Percentiles rank a stretch among this genome's conserved stretches.
Evolutionary conservation across 2,113 vertebrate species (phyloP).

Genomic region (Sinocyclocheilus grahami): DNA sequence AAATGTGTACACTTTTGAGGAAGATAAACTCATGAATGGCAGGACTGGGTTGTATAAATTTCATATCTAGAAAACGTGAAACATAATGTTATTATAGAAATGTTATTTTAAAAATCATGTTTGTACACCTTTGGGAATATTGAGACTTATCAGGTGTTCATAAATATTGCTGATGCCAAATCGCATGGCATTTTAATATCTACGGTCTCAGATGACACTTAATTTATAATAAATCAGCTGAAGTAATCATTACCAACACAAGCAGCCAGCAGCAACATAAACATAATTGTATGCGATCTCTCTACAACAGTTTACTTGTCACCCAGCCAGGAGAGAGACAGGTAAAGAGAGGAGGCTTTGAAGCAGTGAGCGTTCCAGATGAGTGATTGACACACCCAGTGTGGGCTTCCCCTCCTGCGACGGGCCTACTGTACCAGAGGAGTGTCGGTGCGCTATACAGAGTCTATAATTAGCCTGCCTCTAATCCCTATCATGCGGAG

Average conservation of each 20-base stretch:
- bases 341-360: background rate
- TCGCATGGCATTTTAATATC: background rate
- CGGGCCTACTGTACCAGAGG: background rate
- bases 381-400: constrained; percentile 29
- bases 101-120: too few species aligned
- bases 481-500: constrained; percentile 6
- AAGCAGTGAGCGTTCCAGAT: background rate
- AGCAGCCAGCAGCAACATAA: constrained; percentile 2
- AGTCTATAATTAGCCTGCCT: constrained; percentile 50
- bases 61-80: too few species aligned
- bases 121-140: too few species aligned
- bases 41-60: too few species aligned
- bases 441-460: background rate
- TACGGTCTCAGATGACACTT: background rate
- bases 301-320: constrained; percentile 12
- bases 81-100: too few species aligned
- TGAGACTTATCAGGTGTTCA: background rate
- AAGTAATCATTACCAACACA: background rate
- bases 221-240: background rate
- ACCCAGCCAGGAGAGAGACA: background rate
- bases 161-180: background rate
- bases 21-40: too few species aligned
- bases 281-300: constrained; percentile 15
- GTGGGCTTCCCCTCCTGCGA: background rate
- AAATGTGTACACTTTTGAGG: too few species aligned